Conservation (phyloP, 2,113 vertebrate genomes). For the Perca flavescens region DNA sequence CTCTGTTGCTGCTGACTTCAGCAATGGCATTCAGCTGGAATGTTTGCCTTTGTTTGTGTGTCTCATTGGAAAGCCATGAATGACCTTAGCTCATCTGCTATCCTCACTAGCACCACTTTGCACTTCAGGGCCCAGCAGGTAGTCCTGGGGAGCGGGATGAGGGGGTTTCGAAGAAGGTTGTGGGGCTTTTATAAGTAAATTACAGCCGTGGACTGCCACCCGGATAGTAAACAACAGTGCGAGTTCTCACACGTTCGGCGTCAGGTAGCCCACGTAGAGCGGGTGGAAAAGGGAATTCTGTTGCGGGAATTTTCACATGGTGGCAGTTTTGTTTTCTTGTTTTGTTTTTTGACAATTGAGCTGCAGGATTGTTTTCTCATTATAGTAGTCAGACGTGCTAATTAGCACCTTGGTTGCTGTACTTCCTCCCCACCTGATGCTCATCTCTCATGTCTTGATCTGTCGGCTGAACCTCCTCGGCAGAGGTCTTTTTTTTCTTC, state of each 20-base stretch:
- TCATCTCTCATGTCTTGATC: constrained; percentile 50
- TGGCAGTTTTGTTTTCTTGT: constrained; percentile 46
- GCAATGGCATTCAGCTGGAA: constrained; percentile 93
- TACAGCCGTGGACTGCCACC: constrained; percentile 84
- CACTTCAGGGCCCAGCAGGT: constrained; percentile 93
- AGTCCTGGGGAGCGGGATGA: constrained; percentile 68
- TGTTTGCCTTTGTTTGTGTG: constrained; percentile 88
- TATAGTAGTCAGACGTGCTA: constrained; percentile 43
- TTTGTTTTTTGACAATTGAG: constrained; percentile 50
- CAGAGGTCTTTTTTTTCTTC: not conserved
- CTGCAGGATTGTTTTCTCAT: constrained; percentile 43
- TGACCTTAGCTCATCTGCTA: constrained; percentile 89
- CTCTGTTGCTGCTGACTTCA: constrained; percentile 85
- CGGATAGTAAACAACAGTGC: constrained; percentile 86
- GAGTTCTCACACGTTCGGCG: constrained; percentile 71
- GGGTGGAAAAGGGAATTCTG: constrained; percentile 24
- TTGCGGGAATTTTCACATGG: constrained; percentile 76
- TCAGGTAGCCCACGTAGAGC: constrained; percentile 46
- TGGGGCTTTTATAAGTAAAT: constrained; percentile 89
- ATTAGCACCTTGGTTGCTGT: constrained; percentile 55
- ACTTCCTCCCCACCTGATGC: constrained; percentile 62
- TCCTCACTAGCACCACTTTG: constrained; percentile 90
- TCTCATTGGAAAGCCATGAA: constrained; percentile 81
- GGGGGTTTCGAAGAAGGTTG: constrained; percentile 31
- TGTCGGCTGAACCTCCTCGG: constrained; percentile 10